phyloP scores from a whole-genome alignment of 2,113 vertebrate genomes.

The Aegotheles bennettii region DNA sequence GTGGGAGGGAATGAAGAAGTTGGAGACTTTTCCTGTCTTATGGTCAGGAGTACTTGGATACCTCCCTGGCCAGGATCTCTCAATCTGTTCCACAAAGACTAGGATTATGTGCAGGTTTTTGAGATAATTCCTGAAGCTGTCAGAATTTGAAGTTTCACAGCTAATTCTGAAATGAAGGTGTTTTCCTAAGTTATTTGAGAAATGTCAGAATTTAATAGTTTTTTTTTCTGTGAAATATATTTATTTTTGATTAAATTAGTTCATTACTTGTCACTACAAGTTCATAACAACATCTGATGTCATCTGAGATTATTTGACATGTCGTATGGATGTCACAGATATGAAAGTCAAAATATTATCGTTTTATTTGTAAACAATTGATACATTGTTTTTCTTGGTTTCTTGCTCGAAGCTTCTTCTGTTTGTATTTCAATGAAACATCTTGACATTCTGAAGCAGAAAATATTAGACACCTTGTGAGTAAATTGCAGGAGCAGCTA shows the following conservation, averaged over 20 bases:
- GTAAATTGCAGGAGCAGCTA: background rate
- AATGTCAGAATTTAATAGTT: background rate
- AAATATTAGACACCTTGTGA: background rate
- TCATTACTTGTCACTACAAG: background rate
- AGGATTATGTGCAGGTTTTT: rapidly evolving
- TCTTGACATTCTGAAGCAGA: background rate
- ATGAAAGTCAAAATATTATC: background rate
- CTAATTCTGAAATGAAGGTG: background rate
- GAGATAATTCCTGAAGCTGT: background rate
- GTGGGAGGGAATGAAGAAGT: no score
- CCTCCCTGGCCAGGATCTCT: background rate
- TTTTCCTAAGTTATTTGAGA: background rate
- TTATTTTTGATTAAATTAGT: background rate
- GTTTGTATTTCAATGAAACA: background rate
- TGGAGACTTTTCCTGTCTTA: background rate
- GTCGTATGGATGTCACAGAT: background rate
- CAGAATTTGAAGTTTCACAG: background rate
- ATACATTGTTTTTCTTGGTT: background rate
- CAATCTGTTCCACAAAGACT: background rate
- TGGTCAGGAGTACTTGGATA: background rate
- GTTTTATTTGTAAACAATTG: background rate
- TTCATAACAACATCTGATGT: background rate
- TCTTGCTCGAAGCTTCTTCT: background rate
- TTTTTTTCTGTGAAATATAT: background rate
- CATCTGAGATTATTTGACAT: background rate